Conservation (phyloP, 2,797 vertebrate species). For the Salmo trutta region DNA sequence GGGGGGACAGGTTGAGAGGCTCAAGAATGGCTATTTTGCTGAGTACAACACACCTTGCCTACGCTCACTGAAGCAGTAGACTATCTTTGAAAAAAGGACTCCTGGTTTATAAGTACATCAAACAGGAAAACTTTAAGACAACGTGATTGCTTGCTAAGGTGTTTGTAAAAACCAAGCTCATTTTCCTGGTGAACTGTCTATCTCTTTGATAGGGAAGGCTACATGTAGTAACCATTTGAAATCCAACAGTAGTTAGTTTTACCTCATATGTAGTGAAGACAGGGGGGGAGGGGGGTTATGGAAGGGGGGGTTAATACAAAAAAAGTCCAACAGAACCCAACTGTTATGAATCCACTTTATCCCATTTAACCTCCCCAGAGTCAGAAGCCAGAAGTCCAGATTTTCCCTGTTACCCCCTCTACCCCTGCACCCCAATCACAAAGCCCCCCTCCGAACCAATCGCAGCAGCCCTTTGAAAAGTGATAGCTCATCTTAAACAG, state of each 20-base stretch:
- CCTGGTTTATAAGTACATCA: background rate
- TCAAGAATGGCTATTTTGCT: background rate
- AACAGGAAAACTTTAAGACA: background rate
- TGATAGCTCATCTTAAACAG: constrained; percentile 43
- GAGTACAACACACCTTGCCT: background rate
- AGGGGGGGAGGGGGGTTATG: background rate
- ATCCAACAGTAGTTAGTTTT: constrained; percentile 29
- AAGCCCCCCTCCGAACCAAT: background rate
- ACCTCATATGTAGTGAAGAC: background rate
- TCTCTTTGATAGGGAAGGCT: constrained; percentile 2
- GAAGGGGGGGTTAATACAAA: no score
- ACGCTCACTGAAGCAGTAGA: background rate
- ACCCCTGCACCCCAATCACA: background rate
- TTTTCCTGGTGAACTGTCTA: constrained; percentile 61
- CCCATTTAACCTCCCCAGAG: constrained; percentile 9
- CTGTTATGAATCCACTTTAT: constrained; percentile 33
- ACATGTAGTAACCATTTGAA: constrained; percentile 69
- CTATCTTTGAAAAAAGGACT: background rate
- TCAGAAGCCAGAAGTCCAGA: constrained; percentile 12
- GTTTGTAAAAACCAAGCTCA: constrained; percentile 52
- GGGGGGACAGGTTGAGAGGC: background rate
- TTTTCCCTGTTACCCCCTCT: constrained; percentile 23
- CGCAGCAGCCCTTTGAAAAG: constrained; percentile 40
- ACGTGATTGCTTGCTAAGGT: background rate
- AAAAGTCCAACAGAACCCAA: constrained; percentile 12